phyloP scores from a whole-genome alignment of 2,797 vertebrate species.

The Crax fasciolata region DNA sequence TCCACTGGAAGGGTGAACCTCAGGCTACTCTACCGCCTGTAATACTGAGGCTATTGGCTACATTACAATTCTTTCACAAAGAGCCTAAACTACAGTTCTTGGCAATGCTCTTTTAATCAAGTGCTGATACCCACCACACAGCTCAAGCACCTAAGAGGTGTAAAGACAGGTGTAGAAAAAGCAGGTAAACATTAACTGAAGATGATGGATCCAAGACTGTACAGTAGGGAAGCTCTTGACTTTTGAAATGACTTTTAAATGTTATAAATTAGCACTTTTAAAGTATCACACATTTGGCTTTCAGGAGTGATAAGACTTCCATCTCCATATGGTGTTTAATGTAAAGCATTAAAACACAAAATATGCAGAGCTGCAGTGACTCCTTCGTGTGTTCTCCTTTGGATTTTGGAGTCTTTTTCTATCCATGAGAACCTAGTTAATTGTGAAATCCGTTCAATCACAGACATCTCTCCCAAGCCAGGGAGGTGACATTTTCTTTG shows the following conservation, averaged over 20 bases:
- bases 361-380: neutral
- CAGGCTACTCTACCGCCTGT: conserved; percentile 24
- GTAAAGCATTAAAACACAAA: neutral
- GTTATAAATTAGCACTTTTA: neutral
- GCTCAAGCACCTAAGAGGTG: neutral
- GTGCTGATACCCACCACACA: neutral
- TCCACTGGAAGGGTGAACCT: conserved; percentile 21
- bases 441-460: neutral
- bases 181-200: neutral
- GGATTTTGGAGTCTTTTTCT: neutral
- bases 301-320: neutral
- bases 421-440: neutral
- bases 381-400: neutral
- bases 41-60: conserved; percentile 7
- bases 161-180: neutral
- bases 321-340: neutral
- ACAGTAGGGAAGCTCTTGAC: neutral
- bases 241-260: neutral
- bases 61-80: conserved; percentile 1
- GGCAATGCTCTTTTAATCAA: neutral
- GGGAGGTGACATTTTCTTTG: neutral
- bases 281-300: neutral
- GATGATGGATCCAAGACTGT: neutral
- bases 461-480: neutral
- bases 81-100: neutral